A percentile compares a stretch with the other conserved stretches of the same genome.
These are phyloP conservation scores for Ptychoptera albimana DNA, from an alignment of 2,888 invertebrate species.

Conservation along the genomic window DNA sequence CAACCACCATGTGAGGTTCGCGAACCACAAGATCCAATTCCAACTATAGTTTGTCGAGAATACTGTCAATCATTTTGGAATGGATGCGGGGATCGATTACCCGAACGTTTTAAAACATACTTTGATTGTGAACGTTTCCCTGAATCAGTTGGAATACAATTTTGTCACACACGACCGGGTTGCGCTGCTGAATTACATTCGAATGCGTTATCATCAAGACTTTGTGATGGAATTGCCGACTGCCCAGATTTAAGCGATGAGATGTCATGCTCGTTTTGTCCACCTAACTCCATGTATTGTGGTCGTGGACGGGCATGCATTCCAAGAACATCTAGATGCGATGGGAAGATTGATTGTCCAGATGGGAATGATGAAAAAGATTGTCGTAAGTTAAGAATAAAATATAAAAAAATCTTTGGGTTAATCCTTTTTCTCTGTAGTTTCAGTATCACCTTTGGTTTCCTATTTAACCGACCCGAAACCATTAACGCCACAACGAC, in stretches of 20 bases:
- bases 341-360: constrained; percentile 68
- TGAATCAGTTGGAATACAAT: constrained; percentile 56
- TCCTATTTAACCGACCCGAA: constrained; percentile 44
- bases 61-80: constrained; percentile 74
- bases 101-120: constrained; percentile 49
- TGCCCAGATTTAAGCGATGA: constrained; percentile 75
- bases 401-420: not conserved
- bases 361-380: constrained; percentile 76
- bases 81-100: constrained; percentile 63
- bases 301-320: constrained; percentile 64
- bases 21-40: constrained; percentile 36
- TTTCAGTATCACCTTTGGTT: constrained; percentile 57
- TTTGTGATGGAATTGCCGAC: constrained; percentile 77
- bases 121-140: constrained; percentile 69
- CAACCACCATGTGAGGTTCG: constrained; percentile 65
- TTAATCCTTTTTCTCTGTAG: constrained; percentile 32
- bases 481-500: constrained; percentile 50
- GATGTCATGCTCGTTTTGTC: constrained; percentile 62
- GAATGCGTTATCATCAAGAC: constrained; percentile 55
- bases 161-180: constrained; percentile 66
- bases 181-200: constrained; percentile 59
- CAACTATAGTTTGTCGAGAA: constrained; percentile 44
- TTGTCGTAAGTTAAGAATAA: constrained; percentile 49
- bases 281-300: constrained; percentile 55
- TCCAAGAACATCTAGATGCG: constrained; percentile 53